phyloP scores from a whole-genome alignment of 2,113 vertebrate genomes.

The Corythornis vintsioides region DNA sequence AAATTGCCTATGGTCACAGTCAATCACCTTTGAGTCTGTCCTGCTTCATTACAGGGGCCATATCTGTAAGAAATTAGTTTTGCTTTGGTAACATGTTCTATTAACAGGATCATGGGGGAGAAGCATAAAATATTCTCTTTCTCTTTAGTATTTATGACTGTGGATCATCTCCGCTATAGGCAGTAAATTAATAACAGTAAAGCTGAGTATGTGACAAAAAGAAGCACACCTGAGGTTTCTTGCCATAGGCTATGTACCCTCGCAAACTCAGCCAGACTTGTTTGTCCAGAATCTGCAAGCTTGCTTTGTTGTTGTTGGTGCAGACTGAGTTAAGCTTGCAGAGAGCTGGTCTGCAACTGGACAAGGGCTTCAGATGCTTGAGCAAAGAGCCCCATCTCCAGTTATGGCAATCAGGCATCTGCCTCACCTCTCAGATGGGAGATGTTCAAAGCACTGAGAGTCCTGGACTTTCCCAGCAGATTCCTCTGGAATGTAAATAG shows the following conservation, averaged over 20 bases:
- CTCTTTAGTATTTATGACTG: constrained; percentile 19
- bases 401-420: neutral
- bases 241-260: neutral
- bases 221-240: constrained; percentile 6
- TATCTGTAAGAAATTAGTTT: neutral
- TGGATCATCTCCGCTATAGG: neutral
- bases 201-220: neutral
- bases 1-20: neutral
- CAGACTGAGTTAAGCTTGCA: neutral
- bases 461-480: constrained; percentile 78
- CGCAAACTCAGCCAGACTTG: neutral
- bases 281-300: neutral
- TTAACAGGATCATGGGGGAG: neutral
- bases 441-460: constrained; percentile 63
- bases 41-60: neutral
- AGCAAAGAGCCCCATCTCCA: neutral
- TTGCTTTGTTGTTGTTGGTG: neutral
- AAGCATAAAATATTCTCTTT: neutral
- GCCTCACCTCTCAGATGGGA: constrained; percentile 61
- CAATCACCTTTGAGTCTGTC: neutral
- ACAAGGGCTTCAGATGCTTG: neutral
- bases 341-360: constrained; percentile 18
- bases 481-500: constrained; percentile 78
- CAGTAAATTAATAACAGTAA: neutral
- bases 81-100: neutral